Evolutionary conservation across 2,888 invertebrate genomes (phyloP).

Genomic region (Actias luna): DNA sequence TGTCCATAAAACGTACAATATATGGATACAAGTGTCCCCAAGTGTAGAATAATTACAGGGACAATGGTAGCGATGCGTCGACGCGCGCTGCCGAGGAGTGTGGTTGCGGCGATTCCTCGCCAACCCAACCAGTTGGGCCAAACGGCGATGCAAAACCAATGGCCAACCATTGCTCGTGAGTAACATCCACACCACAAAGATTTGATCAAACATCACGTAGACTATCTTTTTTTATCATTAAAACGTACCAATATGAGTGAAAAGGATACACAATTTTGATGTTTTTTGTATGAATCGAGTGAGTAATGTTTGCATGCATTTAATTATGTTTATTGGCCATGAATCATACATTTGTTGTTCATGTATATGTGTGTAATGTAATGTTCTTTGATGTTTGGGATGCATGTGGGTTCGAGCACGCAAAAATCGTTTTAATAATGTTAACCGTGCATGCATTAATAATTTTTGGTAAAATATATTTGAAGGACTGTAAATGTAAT

Average conservation of each 20-base stretch:
- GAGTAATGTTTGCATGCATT: neutral
- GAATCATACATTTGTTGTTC: neutral
- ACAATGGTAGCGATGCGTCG: constrained; percentile 78
- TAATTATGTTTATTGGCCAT: neutral
- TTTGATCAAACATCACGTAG: constrained; percentile 29
- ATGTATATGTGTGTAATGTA: neutral
- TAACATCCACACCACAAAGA: constrained; percentile 41
- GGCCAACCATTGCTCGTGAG: constrained; percentile 77
- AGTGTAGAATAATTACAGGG: constrained; percentile 62
- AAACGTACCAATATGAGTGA: neutral
- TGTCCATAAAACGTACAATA: constrained; percentile 13
- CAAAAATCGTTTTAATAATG: neutral
- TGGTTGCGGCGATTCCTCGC: constrained; percentile 50
- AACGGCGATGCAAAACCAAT: constrained; percentile 66
- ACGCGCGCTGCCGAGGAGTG: constrained; percentile 72
- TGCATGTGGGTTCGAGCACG: neutral
- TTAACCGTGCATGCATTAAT: neutral
- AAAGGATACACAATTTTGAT: neutral
- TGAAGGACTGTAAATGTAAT: neutral
- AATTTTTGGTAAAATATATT: neutral
- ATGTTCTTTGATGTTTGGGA: neutral
- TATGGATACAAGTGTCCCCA: constrained; percentile 32
- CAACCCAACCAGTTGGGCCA: constrained; percentile 34
- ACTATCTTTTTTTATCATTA: neutral
- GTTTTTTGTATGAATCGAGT: neutral